phyloP scores from a whole-genome alignment of 1,140 invertebrate species.

The Orussus abietinus region DNA sequence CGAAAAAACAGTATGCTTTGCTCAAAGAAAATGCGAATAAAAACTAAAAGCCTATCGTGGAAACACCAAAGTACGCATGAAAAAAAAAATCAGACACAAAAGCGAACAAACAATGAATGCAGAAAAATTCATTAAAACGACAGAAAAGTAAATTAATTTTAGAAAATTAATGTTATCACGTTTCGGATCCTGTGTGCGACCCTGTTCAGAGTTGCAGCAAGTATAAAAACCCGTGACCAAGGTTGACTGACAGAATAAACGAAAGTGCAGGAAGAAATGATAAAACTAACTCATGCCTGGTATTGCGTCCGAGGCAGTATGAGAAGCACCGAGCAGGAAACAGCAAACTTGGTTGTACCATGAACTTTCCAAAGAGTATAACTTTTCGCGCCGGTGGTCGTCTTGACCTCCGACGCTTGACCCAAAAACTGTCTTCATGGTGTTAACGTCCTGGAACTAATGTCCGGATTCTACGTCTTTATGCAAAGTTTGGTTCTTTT shows the following conservation, averaged over 20 bases:
- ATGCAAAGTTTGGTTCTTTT: background rate
- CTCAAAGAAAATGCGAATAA: background rate
- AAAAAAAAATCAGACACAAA: too few relatives aligned
- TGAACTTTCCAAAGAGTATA: background rate
- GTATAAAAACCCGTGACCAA: too few relatives aligned
- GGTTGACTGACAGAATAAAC: too few relatives aligned
- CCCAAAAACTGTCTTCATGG: background rate
- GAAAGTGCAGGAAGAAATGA: background rate
- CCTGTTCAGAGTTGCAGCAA: too few relatives aligned
- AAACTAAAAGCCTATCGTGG: too few relatives aligned
- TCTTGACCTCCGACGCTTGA: conserved; percentile 1
- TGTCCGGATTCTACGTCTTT: background rate
- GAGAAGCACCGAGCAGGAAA: background rate
- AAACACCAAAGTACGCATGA: too few relatives aligned
- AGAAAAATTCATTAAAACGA: too few relatives aligned
- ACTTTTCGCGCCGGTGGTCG: background rate
- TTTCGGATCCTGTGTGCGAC: too few relatives aligned
- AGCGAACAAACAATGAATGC: too few relatives aligned
- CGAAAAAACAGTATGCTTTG: background rate
- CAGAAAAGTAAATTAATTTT: too few relatives aligned
- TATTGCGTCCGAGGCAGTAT: background rate
- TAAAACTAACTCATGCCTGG: background rate
- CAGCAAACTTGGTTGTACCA: background rate
- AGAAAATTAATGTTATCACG: too few relatives aligned
- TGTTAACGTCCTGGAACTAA: background rate